A percentile compares a stretch with the other conserved stretches of the same genome.
Conservation (phyloP, 2,888 invertebrate species). For the Eudemis profundana region DNA sequence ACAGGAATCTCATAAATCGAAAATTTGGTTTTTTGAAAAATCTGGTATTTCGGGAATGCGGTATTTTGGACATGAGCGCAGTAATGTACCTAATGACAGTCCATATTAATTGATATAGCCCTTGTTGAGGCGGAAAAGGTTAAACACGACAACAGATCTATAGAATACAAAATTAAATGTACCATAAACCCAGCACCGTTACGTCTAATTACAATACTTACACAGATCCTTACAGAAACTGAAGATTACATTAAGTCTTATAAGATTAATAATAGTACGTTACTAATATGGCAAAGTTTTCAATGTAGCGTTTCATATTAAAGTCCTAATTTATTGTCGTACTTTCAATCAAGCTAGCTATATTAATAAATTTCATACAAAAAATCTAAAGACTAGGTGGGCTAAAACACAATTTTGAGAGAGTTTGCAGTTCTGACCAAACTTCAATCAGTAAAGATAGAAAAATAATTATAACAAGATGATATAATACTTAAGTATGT, state of each 20-base stretch:
- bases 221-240: conserved; percentile 73
- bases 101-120: not conserved
- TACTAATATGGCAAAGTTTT: conserved; percentile 86
- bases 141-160: conserved; percentile 76
- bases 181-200: conserved; percentile 83
- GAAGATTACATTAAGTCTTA: conserved; percentile 80
- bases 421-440: conserved; percentile 57
- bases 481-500: conserved; percentile 32
- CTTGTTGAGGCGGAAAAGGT: conserved; percentile 53
- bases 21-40: too few species aligned
- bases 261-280: conserved; percentile 80
- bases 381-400: conserved; percentile 83
- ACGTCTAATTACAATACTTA: conserved; percentile 81
- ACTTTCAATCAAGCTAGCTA: conserved; percentile 68
- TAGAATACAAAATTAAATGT: conserved; percentile 78
- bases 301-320: conserved; percentile 80
- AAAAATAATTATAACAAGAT: conserved; percentile 36
- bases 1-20: too few species aligned
- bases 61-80: too few species aligned
- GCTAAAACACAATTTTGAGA: conserved; percentile 75
- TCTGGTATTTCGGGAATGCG: too few species aligned
- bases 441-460: conserved; percentile 46
- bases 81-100: conserved; percentile 10
- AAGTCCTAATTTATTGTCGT: conserved; percentile 74
- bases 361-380: conserved; percentile 70